These are phyloP conservation scores for Dromaius novaehollandiae DNA, from an alignment of 2,113 vertebrate genomes.

Conservation along the genomic window DNA sequence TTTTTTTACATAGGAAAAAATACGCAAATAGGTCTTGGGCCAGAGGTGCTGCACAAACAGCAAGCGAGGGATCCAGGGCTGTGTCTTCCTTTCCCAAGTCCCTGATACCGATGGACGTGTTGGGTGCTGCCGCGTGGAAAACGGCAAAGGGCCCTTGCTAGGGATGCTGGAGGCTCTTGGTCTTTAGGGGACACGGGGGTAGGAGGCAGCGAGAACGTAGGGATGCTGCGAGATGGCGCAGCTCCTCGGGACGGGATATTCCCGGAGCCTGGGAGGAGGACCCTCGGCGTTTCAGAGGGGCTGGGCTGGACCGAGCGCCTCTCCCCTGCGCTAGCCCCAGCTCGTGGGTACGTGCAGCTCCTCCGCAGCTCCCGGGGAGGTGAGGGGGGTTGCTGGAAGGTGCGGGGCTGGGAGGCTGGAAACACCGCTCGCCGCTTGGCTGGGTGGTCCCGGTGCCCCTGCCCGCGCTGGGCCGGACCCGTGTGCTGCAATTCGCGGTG, in stretches of 20 bases:
- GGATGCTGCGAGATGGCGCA: not conserved
- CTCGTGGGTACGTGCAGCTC: fast-evolving
- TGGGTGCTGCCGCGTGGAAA: fast-evolving
- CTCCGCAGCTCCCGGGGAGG: not conserved
- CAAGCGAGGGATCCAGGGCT: not conserved
- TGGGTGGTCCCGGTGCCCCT: not conserved
- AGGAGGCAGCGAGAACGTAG: not conserved
- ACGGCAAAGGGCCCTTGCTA: not conserved
- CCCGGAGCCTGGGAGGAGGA: too few species aligned
- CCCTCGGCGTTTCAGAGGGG: too few species aligned
- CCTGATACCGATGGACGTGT: not conserved
- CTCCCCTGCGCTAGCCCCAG: not conserved
- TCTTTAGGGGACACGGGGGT: not conserved
- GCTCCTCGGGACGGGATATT: not conserved
- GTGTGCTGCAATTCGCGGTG: not conserved
- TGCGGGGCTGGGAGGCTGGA: not conserved
- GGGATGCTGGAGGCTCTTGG: fast-evolving
- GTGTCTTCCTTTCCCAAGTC: fast-evolving
- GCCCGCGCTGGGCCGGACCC: not conserved
- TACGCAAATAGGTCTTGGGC: not conserved
- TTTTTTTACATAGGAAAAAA: not conserved
- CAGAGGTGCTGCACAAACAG: not conserved
- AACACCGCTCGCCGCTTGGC: not conserved
- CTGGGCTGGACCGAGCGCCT: fast-evolving
- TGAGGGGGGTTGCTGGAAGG: too few species aligned